Evolutionary conservation across 2,113 vertebrate genomes (phyloP).

Genomic region (Laterallus jamaicensis): DNA sequence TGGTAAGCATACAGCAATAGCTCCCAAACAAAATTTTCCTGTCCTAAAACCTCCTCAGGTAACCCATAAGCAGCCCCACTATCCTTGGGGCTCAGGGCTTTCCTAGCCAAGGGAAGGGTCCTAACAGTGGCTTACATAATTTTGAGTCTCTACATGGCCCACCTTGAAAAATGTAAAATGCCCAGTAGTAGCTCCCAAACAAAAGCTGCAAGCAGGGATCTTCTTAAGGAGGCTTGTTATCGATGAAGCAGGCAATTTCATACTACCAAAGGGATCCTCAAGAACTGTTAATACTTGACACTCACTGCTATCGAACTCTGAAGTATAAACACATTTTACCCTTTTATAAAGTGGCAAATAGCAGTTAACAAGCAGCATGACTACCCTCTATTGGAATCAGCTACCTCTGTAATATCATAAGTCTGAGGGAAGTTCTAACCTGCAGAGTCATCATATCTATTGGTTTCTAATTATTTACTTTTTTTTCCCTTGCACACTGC

Average conservation of each 20-base stretch:
- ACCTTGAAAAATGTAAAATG: too few species aligned
- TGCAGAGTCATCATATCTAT: background rate
- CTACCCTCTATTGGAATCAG: background rate
- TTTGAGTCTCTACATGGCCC: too few species aligned
- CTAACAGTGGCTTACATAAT: too few species aligned
- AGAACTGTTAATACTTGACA: background rate
- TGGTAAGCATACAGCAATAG: too few species aligned
- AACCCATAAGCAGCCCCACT: too few species aligned
- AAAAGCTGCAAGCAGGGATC: background rate
- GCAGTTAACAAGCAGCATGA: background rate
- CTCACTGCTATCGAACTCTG: background rate
- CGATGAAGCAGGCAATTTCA: background rate
- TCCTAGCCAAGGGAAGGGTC: too few species aligned
- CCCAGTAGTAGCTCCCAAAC: too few species aligned
- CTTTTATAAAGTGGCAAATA: background rate
- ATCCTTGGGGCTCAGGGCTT: too few species aligned
- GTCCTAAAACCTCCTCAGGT: too few species aligned
- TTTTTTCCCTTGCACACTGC: background rate
- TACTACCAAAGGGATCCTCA: background rate
- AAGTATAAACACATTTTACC: background rate
- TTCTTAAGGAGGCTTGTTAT: background rate
- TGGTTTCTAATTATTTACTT: background rate
- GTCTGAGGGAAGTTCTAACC: background rate
- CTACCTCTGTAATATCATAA: background rate
- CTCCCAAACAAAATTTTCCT: too few species aligned